Conservation (phyloP, 2,113 vertebrate genomes). For the Paraplagusia blochii region DNA sequence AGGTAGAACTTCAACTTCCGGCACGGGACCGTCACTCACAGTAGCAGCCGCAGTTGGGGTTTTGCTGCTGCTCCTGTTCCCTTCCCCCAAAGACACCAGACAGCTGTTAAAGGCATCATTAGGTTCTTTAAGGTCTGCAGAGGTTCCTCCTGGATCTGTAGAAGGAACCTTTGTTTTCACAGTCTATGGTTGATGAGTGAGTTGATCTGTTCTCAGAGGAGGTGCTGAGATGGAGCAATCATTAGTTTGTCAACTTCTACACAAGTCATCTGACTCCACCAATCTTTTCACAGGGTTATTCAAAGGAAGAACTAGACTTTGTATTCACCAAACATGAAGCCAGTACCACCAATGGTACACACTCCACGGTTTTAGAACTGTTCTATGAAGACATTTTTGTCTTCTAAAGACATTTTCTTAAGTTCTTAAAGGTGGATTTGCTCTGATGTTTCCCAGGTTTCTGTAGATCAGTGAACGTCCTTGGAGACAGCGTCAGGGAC, state of each 20-base stretch:
- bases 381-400: not conserved
- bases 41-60: not conserved
- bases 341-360: no score
- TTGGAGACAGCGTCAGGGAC: not conserved
- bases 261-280: no score
- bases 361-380: no score
- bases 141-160: constrained; percentile 6
- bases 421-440: not conserved
- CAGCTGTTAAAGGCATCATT: constrained; percentile 42
- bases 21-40: not conserved
- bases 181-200: no score
- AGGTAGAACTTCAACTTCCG: not conserved
- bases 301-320: no score
- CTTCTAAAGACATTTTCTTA: not conserved
- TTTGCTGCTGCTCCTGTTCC: not conserved
- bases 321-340: no score
- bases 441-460: not conserved
- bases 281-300: no score
- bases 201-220: no score
- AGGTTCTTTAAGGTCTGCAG: constrained; percentile 7
- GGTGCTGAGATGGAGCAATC: no score
- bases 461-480: not conserved
- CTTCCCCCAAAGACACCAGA: not conserved
- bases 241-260: no score
- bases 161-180: not conserved